Evolutionary conservation across 64 coral and sea anemone genomes (phyloP).

Genomic region (Platygyra sinensis): DNA sequence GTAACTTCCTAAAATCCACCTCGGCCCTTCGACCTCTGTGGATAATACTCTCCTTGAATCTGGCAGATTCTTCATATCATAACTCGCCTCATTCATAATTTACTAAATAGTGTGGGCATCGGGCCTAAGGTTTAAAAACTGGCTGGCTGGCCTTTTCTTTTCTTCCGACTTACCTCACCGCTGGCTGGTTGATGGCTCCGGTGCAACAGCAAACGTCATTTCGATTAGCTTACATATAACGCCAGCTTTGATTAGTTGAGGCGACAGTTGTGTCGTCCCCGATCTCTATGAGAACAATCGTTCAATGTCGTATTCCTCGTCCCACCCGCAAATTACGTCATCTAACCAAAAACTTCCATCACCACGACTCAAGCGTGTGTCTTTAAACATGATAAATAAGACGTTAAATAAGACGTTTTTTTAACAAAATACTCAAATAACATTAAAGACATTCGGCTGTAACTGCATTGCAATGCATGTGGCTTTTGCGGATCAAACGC

Average conservation of each 20-base stretch:
- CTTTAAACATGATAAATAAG: not conserved
- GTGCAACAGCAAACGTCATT: constrained; percentile 29
- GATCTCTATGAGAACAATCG: constrained; percentile 71
- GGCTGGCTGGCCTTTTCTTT: too few species aligned
- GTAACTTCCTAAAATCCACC: too few species aligned
- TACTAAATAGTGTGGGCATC: too few species aligned
- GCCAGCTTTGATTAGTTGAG: constrained; percentile 62
- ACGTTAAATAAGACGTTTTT: not conserved
- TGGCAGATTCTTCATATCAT: too few species aligned
- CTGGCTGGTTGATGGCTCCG: constrained; percentile 49
- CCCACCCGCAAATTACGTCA: constrained; percentile 76
- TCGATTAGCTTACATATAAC: constrained; percentile 65
- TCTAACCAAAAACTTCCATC: constrained; percentile 62
- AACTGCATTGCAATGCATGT: too few species aligned
- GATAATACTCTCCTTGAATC: too few species aligned
- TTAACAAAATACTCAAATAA: too few species aligned
- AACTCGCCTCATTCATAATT: too few species aligned
- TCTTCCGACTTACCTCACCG: constrained; percentile 40
- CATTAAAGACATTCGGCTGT: too few species aligned
- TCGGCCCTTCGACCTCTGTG: too few species aligned
- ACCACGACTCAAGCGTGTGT: constrained; percentile 63
- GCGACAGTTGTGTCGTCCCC: constrained; percentile 71
- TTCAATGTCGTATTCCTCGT: constrained; percentile 46
- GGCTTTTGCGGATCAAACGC: too few species aligned
- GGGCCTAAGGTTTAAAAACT: too few species aligned